phyloP scores from a whole-genome alignment of 2,888 invertebrate species.

The Hirtodrosophila cameraria region DNA sequence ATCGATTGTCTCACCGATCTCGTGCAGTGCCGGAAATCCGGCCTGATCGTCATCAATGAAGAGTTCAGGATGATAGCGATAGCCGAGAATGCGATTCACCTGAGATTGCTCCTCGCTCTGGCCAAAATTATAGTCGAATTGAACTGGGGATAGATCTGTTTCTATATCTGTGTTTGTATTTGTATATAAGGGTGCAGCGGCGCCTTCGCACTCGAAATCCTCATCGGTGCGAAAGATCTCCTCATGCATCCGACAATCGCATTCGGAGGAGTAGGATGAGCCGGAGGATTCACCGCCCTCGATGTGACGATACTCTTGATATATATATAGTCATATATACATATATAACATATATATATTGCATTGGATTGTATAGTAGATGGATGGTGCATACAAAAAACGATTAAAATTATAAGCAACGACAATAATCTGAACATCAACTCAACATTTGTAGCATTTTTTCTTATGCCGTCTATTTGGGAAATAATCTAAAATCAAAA shows the following conservation, averaged over 20 bases:
- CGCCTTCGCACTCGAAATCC: slow-evolving; percentile 69
- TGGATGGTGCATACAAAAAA: slow-evolving; percentile 42
- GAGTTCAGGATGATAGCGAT: slow-evolving; percentile 76
- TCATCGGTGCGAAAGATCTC: slow-evolving; percentile 65
- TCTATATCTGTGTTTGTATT: slow-evolving; percentile 2
- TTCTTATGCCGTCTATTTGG: slow-evolving; percentile 82
- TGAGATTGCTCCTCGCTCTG: slow-evolving; percentile 68
- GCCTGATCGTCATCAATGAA: slow-evolving; percentile 79
- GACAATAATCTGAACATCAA: slow-evolving; percentile 35
- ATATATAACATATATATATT: no score
- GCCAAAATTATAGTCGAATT: slow-evolving; percentile 56
- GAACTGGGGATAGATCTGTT: slow-evolving; percentile 27
- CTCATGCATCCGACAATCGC: slow-evolving; percentile 64
- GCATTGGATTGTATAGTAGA: not conserved
- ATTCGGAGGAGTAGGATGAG: slow-evolving; percentile 51
- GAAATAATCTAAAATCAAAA: slow-evolving; percentile 79
- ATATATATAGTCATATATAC: slow-evolving; percentile 1
- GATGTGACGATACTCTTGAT: slow-evolving; percentile 76
- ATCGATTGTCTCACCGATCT: slow-evolving; percentile 84
- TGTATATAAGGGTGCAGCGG: slow-evolving; percentile 19
- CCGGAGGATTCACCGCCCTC: slow-evolving; percentile 73
- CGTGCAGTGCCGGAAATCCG: slow-evolving; percentile 82
- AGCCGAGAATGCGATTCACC: slow-evolving; percentile 77
- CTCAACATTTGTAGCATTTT: slow-evolving; percentile 79
- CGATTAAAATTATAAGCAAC: slow-evolving; percentile 57